Base-by-base conservation (phyloP, 2,797 vertebrate genomes). In the Chromobotia macracanthus region DNA sequence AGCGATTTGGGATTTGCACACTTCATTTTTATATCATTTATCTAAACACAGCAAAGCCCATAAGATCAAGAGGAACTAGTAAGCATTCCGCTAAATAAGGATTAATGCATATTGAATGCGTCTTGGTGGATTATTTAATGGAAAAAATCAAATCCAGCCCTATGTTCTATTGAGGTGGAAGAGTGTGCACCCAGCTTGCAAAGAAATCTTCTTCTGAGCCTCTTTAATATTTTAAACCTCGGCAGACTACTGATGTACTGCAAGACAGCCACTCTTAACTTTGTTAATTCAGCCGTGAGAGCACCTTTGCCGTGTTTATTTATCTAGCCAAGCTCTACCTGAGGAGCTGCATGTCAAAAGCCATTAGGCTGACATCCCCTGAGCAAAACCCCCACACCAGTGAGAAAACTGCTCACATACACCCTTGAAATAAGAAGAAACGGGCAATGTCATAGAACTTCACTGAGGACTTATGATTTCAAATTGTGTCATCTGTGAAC, bases 261-360 rank as follows among this genome's bases (percentile, higher is more conserved):
- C 80, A 80, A 87, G 87, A 87, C 78, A 83, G 78, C 71, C 81
- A 70, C 85, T 77, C 67, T 89, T 87, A 84, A 88, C 89, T 86
- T 87, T 79, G 88, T 89, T 89, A 91, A 91, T 90, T 90, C 90
- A 90, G 87, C 86, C 75, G 74, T 90, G 88, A 91, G 89, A 90
- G 88, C 87, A 88, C 87, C 90, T 91, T 90, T 87, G 78, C 85
- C 50, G 53, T 91, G 91, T 92, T 93, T 93, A 83, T 85, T 84
- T 82, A 91, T 89, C 87, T 90, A 90, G 67, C 68, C 73, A 75
- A 81, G 61, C 64, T 75, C 82, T 77, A 81, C 89, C 90, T 91
- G 90, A 85, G 87, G 86, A 84, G 83, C 90, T 82, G 90, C 83
- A 89, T 93, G 92, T 93, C 92, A 92, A 87, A 91, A 91, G 86